A percentile compares a stretch with the other conserved stretches of the same genome.
These are phyloP conservation scores for Drosophila mercatorum DNA, from an alignment of 2,888 invertebrate genomes.

Conservation along the genomic window DNA sequence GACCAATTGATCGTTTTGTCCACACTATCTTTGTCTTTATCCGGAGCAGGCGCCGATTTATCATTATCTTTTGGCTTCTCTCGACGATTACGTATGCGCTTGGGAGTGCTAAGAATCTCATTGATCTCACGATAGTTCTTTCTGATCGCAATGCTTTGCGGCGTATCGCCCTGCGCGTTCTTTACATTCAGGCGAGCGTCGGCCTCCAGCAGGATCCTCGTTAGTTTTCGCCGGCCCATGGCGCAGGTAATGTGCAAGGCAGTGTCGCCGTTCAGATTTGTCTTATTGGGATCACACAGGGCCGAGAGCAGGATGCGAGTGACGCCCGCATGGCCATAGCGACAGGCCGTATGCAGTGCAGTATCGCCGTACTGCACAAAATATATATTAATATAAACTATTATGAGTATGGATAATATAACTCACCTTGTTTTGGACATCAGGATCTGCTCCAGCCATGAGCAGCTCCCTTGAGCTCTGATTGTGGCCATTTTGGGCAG, in stretches of 20 bases:
- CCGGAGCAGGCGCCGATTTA: conserved; percentile 40
- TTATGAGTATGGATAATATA: conserved; percentile 15
- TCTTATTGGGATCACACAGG: conserved; percentile 92
- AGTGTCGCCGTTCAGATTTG: conserved; percentile 98
- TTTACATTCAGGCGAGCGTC: conserved; percentile 89
- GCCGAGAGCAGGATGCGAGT: conserved; percentile 97
- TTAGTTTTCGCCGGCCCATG: conserved; percentile 96
- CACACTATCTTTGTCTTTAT: conserved; percentile 82
- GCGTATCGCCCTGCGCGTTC: conserved; percentile 90
- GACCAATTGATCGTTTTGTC: conserved; percentile 89
- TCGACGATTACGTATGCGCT: conserved; percentile 66
- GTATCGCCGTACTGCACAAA: conserved; percentile 95
- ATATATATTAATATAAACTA: neutral
- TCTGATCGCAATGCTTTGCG: conserved; percentile 94
- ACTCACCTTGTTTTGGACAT: conserved; percentile 94
- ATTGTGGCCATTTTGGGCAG: conserved; percentile 98
- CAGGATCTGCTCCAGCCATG: conserved; percentile 93
- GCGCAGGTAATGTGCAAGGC: conserved; percentile 97
- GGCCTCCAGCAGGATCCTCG: conserved; percentile 94
- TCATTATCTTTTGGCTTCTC: conserved; percentile 66
- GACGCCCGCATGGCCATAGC: conserved; percentile 98
- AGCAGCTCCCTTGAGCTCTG: conserved; percentile 95
- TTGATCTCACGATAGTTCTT: conserved; percentile 94
- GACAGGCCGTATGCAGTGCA: conserved; percentile 95
- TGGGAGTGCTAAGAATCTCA: conserved; percentile 88